These are phyloP conservation scores for Neoitamus cyanurus DNA, from an alignment of 2,888 invertebrate species.

Conservation along the genomic window DNA sequence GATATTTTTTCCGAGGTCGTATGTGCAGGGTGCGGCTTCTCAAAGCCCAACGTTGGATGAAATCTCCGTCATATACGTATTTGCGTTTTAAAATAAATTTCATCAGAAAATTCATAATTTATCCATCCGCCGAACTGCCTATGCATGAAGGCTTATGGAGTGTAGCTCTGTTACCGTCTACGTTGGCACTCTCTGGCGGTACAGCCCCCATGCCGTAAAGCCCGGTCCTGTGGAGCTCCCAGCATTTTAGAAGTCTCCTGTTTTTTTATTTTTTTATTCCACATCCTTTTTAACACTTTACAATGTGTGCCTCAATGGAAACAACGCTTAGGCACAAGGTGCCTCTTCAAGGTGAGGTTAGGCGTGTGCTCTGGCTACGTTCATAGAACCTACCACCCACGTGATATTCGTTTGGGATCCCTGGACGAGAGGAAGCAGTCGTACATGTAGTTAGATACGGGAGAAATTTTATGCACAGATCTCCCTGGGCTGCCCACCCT, in stretches of 20 bases:
- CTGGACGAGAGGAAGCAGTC: not conserved
- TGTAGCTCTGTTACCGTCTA: not conserved
- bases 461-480: not conserved
- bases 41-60: not conserved
- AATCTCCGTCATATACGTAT: not conserved
- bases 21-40: not conserved
- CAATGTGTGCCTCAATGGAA: conserved; percentile 32
- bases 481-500: not conserved
- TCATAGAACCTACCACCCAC: not conserved
- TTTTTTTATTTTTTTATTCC: conserved; percentile 12
- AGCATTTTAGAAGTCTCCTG: conserved; percentile 29
- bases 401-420: not conserved
- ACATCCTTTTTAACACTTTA: conserved; percentile 33
- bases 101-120: conserved; percentile 12
- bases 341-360: conserved; percentile 33
- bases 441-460: conserved; percentile 22
- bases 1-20: not conserved
- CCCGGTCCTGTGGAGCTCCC: not conserved
- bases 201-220: not conserved
- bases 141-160: conserved; percentile 6
- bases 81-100: not conserved
- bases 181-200: not conserved
- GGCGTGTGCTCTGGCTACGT: not conserved
- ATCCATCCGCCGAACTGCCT: not conserved
- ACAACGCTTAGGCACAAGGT: conserved; percentile 37